phyloP scores from a whole-genome alignment of 2,113 vertebrate genomes.

The Macquaria australasica region DNA sequence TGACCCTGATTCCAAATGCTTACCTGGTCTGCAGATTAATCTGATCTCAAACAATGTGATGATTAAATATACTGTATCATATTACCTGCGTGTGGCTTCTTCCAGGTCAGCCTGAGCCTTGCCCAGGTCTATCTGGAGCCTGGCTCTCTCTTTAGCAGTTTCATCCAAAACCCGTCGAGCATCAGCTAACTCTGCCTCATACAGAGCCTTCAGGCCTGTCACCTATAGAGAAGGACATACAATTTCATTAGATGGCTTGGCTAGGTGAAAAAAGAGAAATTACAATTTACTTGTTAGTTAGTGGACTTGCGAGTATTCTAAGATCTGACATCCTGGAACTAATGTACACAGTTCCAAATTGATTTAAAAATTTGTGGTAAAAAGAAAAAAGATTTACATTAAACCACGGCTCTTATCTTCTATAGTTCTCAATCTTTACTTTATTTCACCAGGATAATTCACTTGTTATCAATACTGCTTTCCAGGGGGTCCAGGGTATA shows the following conservation, averaged over 20 bases:
- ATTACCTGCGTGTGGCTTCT: constrained; percentile 87
- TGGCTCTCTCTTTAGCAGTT: constrained; percentile 92
- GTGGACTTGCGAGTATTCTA: background rate
- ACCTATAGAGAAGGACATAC: constrained; percentile 82
- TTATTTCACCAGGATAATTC: background rate
- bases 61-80: background rate
- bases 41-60: background rate
- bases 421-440: background rate
- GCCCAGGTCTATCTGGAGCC: constrained; percentile 94
- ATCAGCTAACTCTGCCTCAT: constrained; percentile 94
- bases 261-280: background rate
- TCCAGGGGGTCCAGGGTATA: background rate
- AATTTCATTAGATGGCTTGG: background rate
- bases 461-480: background rate
- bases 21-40: background rate
- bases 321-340: background rate
- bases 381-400: no score
- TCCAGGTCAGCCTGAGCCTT: constrained; percentile 92
- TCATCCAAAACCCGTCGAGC: constrained; percentile 94
- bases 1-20: background rate
- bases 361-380: no score
- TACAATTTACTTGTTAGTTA: background rate
- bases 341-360: background rate
- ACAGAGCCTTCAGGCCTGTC: constrained; percentile 91
- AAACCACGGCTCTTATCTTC: no score